Evolutionary conservation across 2,113 vertebrate species (phyloP).

Genomic region (Ictalurus punctatus): DNA sequence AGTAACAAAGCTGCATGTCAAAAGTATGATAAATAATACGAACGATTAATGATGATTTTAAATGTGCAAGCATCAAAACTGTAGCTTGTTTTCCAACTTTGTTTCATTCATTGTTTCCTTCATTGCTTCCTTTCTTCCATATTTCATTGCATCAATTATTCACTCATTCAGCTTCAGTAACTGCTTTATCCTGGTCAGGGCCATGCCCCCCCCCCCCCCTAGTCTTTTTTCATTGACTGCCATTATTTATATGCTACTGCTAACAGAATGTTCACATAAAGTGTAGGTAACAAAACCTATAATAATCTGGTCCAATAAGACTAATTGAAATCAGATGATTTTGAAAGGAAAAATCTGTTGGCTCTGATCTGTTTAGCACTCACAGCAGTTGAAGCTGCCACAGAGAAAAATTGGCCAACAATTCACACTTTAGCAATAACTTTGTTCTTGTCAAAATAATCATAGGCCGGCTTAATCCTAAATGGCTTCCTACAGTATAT

Average conservation of each 20-base stretch:
- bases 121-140: not conserved
- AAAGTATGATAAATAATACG: not conserved
- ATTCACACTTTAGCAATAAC: too few relatives aligned
- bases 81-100: not conserved
- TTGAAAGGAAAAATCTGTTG: not conserved
- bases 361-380: not conserved
- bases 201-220: fast-evolving
- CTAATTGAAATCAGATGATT: not conserved
- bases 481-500: too few relatives aligned
- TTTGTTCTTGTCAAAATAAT: too few relatives aligned
- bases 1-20: not conserved
- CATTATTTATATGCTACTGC: not conserved
- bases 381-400: not conserved
- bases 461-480: too few relatives aligned
- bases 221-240: not conserved
- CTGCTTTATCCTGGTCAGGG: not conserved
- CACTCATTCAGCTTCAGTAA: not conserved
- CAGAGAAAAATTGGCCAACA: not conserved
- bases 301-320: not conserved
- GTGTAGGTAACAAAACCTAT: not conserved
- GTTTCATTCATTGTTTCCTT: not conserved
- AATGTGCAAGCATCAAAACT: not conserved
- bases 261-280: not conserved
- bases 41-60: not conserved
- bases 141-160: not conserved